Evolutionary conservation across 2,797 vertebrate species (phyloP).

Genomic region (Hephaestus fuliginosus): DNA sequence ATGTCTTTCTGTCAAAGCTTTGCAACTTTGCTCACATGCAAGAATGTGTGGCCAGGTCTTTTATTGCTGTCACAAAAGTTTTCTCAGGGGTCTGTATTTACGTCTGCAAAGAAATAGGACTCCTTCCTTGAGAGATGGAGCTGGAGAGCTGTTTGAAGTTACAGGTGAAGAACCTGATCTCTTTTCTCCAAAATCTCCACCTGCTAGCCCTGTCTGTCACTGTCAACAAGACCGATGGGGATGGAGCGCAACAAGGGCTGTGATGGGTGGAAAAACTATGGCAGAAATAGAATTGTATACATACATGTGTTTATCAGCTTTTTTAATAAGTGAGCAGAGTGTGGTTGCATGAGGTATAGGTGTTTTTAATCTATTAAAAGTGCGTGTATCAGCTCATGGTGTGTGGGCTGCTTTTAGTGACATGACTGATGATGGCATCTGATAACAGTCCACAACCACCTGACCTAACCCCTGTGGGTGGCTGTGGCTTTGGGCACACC

Average conservation of each 20-base stretch:
- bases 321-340: slow-evolving; percentile 23
- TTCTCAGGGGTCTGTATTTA: slow-evolving; percentile 59
- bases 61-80: slow-evolving; percentile 49
- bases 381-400: slow-evolving; percentile 24
- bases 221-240: slow-evolving; percentile 54
- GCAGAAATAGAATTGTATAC: background rate
- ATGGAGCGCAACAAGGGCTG: slow-evolving; percentile 8
- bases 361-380: slow-evolving; percentile 50
- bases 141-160: slow-evolving; percentile 73
- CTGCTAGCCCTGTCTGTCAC: slow-evolving; percentile 59
- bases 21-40: slow-evolving; percentile 47
- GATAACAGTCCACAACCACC: slow-evolving; percentile 54
- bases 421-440: slow-evolving; percentile 45
- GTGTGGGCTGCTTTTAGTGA: slow-evolving; percentile 36
- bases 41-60: slow-evolving; percentile 55
- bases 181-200: slow-evolving; percentile 60
- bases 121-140: slow-evolving; percentile 43
- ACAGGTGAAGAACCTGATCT: slow-evolving; percentile 74
- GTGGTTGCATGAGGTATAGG: slow-evolving; percentile 24
- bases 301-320: slow-evolving; percentile 30
- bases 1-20: slow-evolving; percentile 50
- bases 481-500: slow-evolving; percentile 51
- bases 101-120: slow-evolving; percentile 62
- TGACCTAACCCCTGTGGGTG: slow-evolving; percentile 40
- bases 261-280: background rate